These are phyloP conservation scores for Siderastrea radians DNA, from an alignment of 92 coral and sea anemone genomes.

Conservation along the genomic window DNA sequence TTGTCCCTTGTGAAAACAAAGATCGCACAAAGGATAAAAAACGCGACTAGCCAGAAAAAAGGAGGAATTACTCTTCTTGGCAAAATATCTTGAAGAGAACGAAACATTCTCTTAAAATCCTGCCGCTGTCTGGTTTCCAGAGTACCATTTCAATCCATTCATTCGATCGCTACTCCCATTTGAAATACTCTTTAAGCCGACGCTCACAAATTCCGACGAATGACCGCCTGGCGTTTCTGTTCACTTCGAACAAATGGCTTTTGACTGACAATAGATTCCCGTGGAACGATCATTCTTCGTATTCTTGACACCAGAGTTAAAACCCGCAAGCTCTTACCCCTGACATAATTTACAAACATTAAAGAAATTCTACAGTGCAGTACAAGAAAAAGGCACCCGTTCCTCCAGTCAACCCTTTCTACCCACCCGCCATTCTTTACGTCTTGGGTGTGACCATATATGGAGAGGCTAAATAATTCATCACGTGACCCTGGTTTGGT, in stretches of 20 bases:
- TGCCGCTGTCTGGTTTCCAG: neutral
- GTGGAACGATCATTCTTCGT: neutral
- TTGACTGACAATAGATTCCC: constrained; percentile 1
- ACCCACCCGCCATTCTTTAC: constrained; percentile 35
- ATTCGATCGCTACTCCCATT: neutral
- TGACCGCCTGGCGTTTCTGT: neutral
- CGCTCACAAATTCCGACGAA: neutral
- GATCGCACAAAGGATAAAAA: constrained; percentile 57
- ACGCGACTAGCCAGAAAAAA: constrained; percentile 47
- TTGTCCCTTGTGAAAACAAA: constrained; percentile 47
- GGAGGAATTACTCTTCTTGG: constrained; percentile 37
- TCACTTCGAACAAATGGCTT: neutral
- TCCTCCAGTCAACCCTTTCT: constrained; percentile 12
- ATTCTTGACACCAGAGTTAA: constrained; percentile 1
- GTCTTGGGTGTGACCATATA: constrained; percentile 14
- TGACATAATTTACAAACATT: constrained; percentile 32
- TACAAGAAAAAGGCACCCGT: constrained; percentile 33
- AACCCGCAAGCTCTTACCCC: constrained; percentile 23
- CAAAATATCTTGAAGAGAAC: constrained; percentile 38
- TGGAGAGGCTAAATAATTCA: constrained; percentile 33
- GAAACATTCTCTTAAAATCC: constrained; percentile 62
- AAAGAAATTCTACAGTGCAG: neutral
- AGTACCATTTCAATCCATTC: constrained; percentile 41
- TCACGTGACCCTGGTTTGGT: constrained; percentile 9
- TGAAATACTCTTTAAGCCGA: constrained; percentile 35